phyloP scores from a whole-genome alignment of 2,888 invertebrate species.

The Camponotus fellah region DNA sequence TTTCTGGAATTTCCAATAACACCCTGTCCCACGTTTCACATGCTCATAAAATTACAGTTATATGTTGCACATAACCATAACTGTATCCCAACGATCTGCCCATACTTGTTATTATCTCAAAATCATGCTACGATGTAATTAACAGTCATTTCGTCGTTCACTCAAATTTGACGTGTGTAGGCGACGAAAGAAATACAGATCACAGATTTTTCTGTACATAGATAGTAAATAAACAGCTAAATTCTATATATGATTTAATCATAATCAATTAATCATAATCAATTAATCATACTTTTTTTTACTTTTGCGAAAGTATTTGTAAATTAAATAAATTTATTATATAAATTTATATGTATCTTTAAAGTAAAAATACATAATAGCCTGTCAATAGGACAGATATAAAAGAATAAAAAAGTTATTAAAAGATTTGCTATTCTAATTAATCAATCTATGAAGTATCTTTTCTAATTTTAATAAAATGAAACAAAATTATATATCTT shows the following conservation, averaged over 20 bases:
- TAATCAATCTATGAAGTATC: not conserved
- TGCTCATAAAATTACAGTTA: conserved; percentile 67
- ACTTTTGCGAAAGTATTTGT: not conserved
- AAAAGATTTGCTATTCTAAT: not conserved
- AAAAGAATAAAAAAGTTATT: not conserved
- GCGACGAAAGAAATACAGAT: not conserved
- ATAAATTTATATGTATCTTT: not conserved
- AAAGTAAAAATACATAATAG: not conserved
- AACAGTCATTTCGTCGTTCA: conserved; percentile 41
- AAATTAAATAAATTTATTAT: not conserved
- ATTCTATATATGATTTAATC: not conserved
- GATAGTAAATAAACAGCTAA: not conserved
- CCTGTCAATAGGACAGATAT: not conserved
- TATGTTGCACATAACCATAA: conserved; percentile 66
- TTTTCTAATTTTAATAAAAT: not conserved
- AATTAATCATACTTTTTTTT: not conserved
- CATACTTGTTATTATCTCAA: conserved; percentile 66
- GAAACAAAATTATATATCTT: not conserved
- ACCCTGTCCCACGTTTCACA: not conserved
- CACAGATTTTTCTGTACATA: not conserved
- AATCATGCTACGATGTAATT: conserved; percentile 60
- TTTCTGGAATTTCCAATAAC: conserved; percentile 1
- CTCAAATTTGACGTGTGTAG: conserved; percentile 46
- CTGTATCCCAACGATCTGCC: conserved; percentile 65
- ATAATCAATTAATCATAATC: not conserved